Evolutionary conservation across 2,113 vertebrate species (phyloP), one percentile per base, ranked within the genome.

Genomic region (Mus spicilegus): DNA sequence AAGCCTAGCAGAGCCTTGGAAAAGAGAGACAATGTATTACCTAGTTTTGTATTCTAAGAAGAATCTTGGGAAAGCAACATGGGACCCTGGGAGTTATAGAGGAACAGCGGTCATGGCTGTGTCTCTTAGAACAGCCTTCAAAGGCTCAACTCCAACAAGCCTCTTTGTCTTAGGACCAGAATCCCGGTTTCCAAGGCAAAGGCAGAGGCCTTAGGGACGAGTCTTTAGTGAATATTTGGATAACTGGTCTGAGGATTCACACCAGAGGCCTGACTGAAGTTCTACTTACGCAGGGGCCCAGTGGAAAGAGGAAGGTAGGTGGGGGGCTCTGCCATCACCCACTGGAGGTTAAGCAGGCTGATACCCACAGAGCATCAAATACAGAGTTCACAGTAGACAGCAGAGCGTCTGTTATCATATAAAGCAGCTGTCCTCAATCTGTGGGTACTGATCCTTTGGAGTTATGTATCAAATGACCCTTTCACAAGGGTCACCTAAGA

Each of bases 151-250:
- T 73, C 51, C 28, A 14, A 3, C 80, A 69, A 65, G 26, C 26
- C 9, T 96, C 89, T 95, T 93, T 93, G 77, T 26, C 72, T 86
- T 90, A 39, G 58, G 87, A 91, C 77, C 73, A 90, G 81, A 92
- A 80, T 90, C 33, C 72, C 77, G 20, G 5, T 39, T 87, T 81
- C 86, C 42, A 49, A 51, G 51, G 87, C 80, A 80, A 90, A 93
- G 90, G 30, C 36, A 87, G 89, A 77, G n/a, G 49, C 77, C 58
- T 90, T 84, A 87, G 24, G 58, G 58, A 65, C 12, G 4, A 82
- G 16, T 65, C 39, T 85, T 65, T 11, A 65, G n/a, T 33, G 58
- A 65, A 24, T 5, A 17, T 63, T 76, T 89, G 76, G 82, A 54
- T 86, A 56, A 77, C 4, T 16, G 51, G 54, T 56, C 61, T 39